A percentile compares a stretch with the other conserved stretches of the same genome.
phyloP scores from a whole-genome alignment of 2,797 vertebrate species.

The Chiroxiphia lanceolata region DNA sequence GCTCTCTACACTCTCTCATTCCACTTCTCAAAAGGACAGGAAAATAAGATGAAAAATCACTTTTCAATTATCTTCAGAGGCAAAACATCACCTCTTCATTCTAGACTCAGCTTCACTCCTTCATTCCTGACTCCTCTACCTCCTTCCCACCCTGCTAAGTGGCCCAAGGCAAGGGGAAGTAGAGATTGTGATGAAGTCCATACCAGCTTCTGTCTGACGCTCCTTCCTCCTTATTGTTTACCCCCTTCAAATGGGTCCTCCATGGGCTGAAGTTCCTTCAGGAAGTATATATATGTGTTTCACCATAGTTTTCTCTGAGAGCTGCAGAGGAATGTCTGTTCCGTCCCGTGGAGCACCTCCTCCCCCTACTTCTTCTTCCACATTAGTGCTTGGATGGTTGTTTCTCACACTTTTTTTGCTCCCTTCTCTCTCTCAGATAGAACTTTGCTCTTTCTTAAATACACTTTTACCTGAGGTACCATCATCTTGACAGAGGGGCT shows the following conservation, averaged over 20 bases:
- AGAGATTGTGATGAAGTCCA: rapidly evolving
- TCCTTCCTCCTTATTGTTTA: neutral
- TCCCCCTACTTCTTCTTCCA: neutral
- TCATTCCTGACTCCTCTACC: neutral
- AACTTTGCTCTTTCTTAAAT: neutral
- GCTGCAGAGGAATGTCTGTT: neutral
- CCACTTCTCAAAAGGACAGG: neutral
- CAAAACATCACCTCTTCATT: neutral
- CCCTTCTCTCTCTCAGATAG: neutral
- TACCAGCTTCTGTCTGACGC: neutral
- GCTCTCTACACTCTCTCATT: neutral
- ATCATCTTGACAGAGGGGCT: rapidly evolving
- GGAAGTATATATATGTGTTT: neutral
- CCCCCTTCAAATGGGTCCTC: neutral
- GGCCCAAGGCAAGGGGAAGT: neutral
- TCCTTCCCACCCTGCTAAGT: neutral
- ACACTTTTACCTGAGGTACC: rapidly evolving
- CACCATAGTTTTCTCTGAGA: neutral
- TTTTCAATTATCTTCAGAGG: neutral
- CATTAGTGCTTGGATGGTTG: neutral
- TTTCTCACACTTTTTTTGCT: neutral
- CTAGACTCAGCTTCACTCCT: neutral
- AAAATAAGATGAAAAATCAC: neutral
- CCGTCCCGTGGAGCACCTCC: neutral
- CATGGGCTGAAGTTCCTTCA: neutral